Conservation (phyloP, 2,113 vertebrate genomes). For the Seriola quinqueradiata region DNA sequence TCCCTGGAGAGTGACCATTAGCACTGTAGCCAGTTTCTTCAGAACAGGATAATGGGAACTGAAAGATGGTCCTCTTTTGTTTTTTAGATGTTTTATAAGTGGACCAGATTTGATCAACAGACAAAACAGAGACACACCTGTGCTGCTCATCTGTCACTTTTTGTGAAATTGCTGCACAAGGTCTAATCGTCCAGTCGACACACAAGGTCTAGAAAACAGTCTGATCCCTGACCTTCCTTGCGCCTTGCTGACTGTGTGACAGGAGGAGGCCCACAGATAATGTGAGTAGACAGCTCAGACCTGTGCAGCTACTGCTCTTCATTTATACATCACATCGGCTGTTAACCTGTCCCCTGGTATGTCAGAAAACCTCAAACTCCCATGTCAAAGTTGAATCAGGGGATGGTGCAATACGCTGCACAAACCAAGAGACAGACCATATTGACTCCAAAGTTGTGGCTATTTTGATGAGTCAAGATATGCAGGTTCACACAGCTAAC, state of each 20-base stretch:
- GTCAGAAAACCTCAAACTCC: conserved; percentile 57
- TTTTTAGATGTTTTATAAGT: conserved; percentile 9
- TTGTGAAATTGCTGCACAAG: conserved; percentile 19
- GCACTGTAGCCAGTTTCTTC: conserved; percentile 33
- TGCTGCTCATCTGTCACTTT: conserved; percentile 6
- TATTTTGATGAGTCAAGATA: conserved; percentile 15
- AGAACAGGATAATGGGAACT: conserved; percentile 37
- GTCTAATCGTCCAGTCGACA: conserved; percentile 28
- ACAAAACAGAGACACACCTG: conserved; percentile 5
- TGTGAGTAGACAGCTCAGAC: conserved; percentile 62
- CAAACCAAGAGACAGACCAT: conserved; percentile 15
- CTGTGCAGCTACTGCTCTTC: conserved; percentile 59
- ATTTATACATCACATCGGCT: conserved; percentile 60
- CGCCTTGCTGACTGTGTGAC: conserved; percentile 4
- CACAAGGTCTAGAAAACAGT: conserved; percentile 16
- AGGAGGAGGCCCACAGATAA: conserved; percentile 42
- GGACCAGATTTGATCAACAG: neutral
- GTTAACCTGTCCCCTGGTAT: conserved; percentile 46
- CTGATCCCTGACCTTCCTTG: conserved; percentile 47
- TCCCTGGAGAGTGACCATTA: conserved; percentile 62
- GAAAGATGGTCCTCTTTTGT: conserved; percentile 28
- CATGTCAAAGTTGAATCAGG: conserved; percentile 15
- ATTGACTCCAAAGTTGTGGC: conserved; percentile 5
- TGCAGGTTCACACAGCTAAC: neutral
- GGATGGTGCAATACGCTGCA: conserved; percentile 23